A percentile compares a stretch with the other conserved stretches of the same genome.
phyloP scores from a whole-genome alignment of 2,113 vertebrate species.

The Microtus montanus region DNA sequence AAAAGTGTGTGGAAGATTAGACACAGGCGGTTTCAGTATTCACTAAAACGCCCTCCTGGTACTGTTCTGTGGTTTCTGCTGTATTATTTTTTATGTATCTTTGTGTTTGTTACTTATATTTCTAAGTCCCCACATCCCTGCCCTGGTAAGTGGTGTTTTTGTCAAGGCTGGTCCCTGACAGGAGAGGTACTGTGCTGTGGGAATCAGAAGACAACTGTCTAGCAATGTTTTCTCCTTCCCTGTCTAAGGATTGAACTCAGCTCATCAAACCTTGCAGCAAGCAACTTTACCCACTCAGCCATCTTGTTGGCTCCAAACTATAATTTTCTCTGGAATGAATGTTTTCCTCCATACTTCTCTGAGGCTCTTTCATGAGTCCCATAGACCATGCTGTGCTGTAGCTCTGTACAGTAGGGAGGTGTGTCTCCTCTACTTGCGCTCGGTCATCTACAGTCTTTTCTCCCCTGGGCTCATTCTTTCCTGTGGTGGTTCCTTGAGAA shows the following conservation, averaged over 20 bases:
- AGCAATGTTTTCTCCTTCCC: too few species aligned
- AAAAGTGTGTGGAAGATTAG: too few species aligned
- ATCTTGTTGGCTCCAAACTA: neutral
- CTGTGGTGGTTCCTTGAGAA: neutral
- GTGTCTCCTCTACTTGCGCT: fast-evolving
- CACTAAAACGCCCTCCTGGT: too few species aligned
- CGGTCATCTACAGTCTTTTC: fast-evolving
- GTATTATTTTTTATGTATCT: too few species aligned
- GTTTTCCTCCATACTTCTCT: neutral
- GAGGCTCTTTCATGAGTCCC: neutral
- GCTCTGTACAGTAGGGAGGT: neutral
- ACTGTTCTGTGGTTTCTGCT: too few species aligned
- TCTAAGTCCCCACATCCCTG: too few species aligned
- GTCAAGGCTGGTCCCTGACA: too few species aligned
- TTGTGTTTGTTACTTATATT: too few species aligned
- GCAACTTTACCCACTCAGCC: neutral
- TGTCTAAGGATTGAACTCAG: too few species aligned
- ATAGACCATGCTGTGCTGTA: fast-evolving
- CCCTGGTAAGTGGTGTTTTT: too few species aligned
- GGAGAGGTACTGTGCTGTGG: neutral
- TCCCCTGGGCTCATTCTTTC: neutral
- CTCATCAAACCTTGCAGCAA: neutral
- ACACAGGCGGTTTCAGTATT: too few species aligned
- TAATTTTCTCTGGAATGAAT: neutral
- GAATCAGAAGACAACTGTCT: neutral